Evolutionary conservation across 1,140 invertebrate genomes (phyloP).

Genomic region (Drosophila miranda): DNA sequence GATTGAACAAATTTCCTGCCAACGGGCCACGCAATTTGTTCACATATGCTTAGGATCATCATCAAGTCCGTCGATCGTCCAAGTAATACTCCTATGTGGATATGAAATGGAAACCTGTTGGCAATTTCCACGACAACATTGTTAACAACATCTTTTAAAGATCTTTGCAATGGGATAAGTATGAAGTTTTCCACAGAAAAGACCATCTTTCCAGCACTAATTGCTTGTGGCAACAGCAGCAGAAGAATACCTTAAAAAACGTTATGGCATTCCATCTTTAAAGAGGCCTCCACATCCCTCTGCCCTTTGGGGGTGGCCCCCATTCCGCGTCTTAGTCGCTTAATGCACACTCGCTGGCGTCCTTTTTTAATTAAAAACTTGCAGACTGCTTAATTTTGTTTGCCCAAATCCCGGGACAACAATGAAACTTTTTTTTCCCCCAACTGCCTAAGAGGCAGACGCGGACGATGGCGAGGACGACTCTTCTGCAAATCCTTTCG

Average conservation of each 20-base stretch:
- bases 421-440: slow-evolving; percentile 68
- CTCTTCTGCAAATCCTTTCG: slow-evolving; percentile 41
- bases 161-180: no score
- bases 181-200: no score
- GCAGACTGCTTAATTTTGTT: slow-evolving; percentile 80
- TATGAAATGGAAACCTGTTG: slow-evolving; percentile 17
- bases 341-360: slow-evolving; percentile 59
- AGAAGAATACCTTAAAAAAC: not conserved
- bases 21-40: slow-evolving; percentile 70
- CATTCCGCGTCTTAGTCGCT: slow-evolving; percentile 48
- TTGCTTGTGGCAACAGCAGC: not conserved
- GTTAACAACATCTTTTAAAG: not conserved
- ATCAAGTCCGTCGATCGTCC: slow-evolving; percentile 19
- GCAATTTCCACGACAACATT: not conserved
- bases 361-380: slow-evolving; percentile 81
- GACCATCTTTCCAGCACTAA: not conserved
- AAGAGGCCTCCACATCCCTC: slow-evolving; percentile 11
- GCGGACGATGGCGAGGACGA: slow-evolving; percentile 1
- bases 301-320: slow-evolving; percentile 11
- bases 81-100: slow-evolving; percentile 8
- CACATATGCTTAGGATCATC: slow-evolving; percentile 23
- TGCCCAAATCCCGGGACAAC: slow-evolving; percentile 76
- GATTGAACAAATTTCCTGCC: slow-evolving; percentile 79
- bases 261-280: slow-evolving; percentile 27
- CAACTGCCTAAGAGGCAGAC: slow-evolving; percentile 44